phyloP scores from a whole-genome alignment of 1,140 invertebrate genomes.

The Rhizoglyphus robini region DNA sequence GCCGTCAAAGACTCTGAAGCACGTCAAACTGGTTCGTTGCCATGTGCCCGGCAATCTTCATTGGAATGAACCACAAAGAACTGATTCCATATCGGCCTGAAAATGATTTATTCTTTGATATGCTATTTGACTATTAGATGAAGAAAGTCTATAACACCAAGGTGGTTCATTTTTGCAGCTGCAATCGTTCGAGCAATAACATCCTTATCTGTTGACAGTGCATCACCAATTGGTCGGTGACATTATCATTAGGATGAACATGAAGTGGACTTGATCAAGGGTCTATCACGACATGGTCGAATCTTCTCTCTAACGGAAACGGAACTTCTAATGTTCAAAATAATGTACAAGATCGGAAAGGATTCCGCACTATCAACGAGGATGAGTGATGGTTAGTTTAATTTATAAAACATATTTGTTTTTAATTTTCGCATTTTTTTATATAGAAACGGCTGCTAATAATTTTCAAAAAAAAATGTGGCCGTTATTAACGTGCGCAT shows the following conservation, averaged over 20 bases:
- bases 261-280: not conserved
- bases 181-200: not conserved
- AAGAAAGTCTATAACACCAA: not conserved
- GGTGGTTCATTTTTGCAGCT: not conserved
- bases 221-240: not conserved
- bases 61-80: not conserved
- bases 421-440: not conserved
- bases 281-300: not conserved
- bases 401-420: not conserved
- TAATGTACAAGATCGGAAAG: too few relatives aligned
- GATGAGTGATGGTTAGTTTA: not conserved
- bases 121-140: conserved; percentile 1
- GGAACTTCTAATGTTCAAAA: not conserved
- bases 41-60: too few relatives aligned
- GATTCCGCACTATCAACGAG: not conserved
- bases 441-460: not conserved
- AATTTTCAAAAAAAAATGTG: not conserved
- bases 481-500: too few relatives aligned
- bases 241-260: not conserved
- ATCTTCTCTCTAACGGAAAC: not conserved
- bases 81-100: not conserved
- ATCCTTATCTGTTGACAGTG: not conserved
- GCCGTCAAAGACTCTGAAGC: too few relatives aligned
- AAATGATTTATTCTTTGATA: not conserved
- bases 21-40: too few relatives aligned